Conservation (phyloP, 2,113 vertebrate species). For the Aegithalos caudatus region DNA sequence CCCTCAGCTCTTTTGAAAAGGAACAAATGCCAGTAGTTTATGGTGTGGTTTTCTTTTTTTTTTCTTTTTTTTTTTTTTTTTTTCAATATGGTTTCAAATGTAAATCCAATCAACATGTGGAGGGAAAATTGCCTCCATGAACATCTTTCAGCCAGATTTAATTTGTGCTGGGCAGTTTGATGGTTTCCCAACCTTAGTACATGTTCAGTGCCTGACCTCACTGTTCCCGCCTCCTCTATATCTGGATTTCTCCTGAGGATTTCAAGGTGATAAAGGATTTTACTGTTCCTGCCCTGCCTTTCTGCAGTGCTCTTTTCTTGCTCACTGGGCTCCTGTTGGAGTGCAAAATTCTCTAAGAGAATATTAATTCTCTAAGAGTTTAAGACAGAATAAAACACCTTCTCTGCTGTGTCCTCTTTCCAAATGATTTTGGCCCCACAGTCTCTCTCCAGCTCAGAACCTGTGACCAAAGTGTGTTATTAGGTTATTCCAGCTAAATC, state of each 20-base stretch:
- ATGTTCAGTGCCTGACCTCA: fast-evolving
- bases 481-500: background rate
- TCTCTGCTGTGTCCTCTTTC: background rate
- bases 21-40: background rate
- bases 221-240: background rate
- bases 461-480: background rate
- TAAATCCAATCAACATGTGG: background rate
- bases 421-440: background rate
- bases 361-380: background rate
- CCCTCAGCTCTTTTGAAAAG: background rate
- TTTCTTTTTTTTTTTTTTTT: background rate
- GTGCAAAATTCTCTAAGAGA: background rate
- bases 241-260: background rate
- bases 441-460: background rate
- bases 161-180: background rate
- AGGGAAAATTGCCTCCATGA: background rate
- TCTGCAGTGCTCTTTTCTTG: background rate
- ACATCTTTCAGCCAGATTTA: background rate
- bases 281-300: background rate
- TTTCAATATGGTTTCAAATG: background rate
- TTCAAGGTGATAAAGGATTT: background rate
- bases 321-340: background rate
- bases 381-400: background rate
- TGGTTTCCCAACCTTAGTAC: background rate
- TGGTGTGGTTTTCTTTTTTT: background rate